A percentile compares a stretch with the other conserved stretches of the same genome.
Evolutionary conservation across 2,113 vertebrate species (phyloP).

Genomic region (Lycocorax pyrrhopterus): DNA sequence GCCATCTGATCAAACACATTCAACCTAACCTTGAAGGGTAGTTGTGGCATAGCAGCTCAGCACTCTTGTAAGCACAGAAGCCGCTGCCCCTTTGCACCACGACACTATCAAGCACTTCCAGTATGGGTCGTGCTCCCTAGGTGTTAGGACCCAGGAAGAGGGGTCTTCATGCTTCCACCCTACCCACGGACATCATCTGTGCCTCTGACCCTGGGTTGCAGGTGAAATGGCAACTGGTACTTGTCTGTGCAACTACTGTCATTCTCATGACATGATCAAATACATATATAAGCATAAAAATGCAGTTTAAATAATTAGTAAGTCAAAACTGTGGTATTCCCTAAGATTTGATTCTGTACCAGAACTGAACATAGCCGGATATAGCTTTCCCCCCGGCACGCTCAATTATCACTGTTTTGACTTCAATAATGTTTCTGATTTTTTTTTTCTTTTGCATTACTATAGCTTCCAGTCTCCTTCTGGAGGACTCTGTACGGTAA

Average conservation of each 20-base stretch:
- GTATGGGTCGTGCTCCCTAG: accelerated
- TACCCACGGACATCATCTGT: not conserved
- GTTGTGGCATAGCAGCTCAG: not conserved
- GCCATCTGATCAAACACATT: not conserved
- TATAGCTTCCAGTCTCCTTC: not conserved
- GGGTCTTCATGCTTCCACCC: not conserved
- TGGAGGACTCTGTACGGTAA: constrained; percentile 30
- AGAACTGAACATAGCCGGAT: constrained; percentile 1
- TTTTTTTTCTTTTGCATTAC: constrained; percentile 31
- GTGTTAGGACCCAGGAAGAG: not conserved
- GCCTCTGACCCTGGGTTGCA: not conserved
- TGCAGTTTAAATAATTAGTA: not conserved
- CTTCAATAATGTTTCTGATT: not conserved
- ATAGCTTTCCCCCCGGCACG: not conserved
- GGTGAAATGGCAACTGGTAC: not conserved
- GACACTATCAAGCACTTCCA: not conserved
- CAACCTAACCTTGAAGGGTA: not conserved
- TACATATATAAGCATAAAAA: not conserved
- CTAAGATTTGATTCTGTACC: constrained; percentile 2
- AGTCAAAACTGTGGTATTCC: not conserved
- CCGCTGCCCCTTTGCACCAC: not conserved
- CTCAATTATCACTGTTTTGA: constrained; percentile 23
- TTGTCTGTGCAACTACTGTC: not conserved
- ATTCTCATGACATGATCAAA: not conserved
- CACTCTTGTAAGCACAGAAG: not conserved